A percentile compares a stretch with the other conserved stretches of the same genome.
These are phyloP conservation scores for Sebastes hopkinsi DNA, from an alignment of 2,797 vertebrate species.

Conservation along the genomic window DNA sequence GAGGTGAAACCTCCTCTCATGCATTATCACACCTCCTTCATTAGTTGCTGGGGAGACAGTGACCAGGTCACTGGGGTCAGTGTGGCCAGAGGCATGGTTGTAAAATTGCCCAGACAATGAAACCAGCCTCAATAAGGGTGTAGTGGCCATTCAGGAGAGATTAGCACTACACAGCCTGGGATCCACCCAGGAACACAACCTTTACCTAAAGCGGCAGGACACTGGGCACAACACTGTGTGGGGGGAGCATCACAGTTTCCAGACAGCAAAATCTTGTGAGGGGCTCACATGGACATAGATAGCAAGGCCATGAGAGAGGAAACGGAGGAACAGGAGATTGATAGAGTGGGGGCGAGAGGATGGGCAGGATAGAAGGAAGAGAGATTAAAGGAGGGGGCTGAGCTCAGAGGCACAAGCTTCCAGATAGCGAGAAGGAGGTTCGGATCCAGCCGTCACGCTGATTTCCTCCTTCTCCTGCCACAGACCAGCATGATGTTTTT, in stretches of 20 bases:
- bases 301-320: conserved; percentile 44
- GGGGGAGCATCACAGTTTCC: conserved; percentile 39
- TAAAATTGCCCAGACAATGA: conserved; percentile 79
- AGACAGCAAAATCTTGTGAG: conserved; percentile 21
- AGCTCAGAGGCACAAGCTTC: conserved; percentile 50
- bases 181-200: conserved; percentile 62
- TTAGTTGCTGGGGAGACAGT: conserved; percentile 79
- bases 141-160: conserved; percentile 66
- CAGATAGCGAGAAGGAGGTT: conserved; percentile 13
- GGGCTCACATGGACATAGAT: conserved; percentile 28
- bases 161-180: conserved; percentile 65
- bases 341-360: conserved; percentile 33
- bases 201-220: conserved; percentile 52
- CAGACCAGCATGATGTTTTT: conserved; percentile 69
- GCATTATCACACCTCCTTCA: conserved; percentile 76
- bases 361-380: conserved; percentile 36
- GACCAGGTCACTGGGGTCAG: conserved; percentile 79
- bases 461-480: conserved; percentile 60
- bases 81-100: conserved; percentile 71
- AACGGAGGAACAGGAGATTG: conserved; percentile 32
- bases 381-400: conserved; percentile 57
- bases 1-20: conserved; percentile 61
- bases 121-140: conserved; percentile 62
- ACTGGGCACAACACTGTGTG: conserved; percentile 25
- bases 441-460: conserved; percentile 56